Conservation (phyloP, 2,888 invertebrate genomes). For the Drosophila anomalata region DNA sequence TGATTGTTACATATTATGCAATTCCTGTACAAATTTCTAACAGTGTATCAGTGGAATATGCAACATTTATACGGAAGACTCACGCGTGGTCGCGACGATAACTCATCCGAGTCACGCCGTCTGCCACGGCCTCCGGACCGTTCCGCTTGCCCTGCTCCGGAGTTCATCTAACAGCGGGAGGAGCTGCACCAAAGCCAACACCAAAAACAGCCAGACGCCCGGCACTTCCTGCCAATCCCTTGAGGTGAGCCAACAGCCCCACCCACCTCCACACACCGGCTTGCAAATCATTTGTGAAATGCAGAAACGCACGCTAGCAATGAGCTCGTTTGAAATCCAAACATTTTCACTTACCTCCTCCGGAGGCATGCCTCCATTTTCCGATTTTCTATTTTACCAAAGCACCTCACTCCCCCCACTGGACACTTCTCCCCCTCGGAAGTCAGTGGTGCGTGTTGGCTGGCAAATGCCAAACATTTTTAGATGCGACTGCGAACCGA, state of each 20-base stretch:
- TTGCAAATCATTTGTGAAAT: constrained; percentile 75
- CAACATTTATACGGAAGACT: constrained; percentile 40
- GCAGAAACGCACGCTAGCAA: constrained; percentile 77
- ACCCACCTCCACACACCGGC: constrained; percentile 37
- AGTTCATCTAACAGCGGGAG: constrained; percentile 61
- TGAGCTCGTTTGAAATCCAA: constrained; percentile 79
- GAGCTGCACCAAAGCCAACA: constrained; percentile 39
- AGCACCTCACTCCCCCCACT: background rate
- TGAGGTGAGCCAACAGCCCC: background rate
- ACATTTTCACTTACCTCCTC: constrained; percentile 53
- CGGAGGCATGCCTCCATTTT: constrained; percentile 2
- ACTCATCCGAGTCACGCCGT: constrained; percentile 75
- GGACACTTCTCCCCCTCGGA: constrained; percentile 15
- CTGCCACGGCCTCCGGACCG: constrained; percentile 66
- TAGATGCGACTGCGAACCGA: constrained; percentile 73
- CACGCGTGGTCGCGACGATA: constrained; percentile 69
- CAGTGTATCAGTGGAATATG: constrained; percentile 17
- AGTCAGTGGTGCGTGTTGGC: constrained; percentile 76
- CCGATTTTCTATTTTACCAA: no score
- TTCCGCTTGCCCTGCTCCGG: constrained; percentile 58
- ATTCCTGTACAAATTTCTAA: background rate
- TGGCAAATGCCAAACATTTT: constrained; percentile 77
- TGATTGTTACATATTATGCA: background rate
- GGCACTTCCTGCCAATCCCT: constrained; percentile 64
- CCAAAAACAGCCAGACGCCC: constrained; percentile 48